phyloP scores from a whole-genome alignment of 2,113 vertebrate genomes.

The Pomatorhinus ruficollis region DNA sequence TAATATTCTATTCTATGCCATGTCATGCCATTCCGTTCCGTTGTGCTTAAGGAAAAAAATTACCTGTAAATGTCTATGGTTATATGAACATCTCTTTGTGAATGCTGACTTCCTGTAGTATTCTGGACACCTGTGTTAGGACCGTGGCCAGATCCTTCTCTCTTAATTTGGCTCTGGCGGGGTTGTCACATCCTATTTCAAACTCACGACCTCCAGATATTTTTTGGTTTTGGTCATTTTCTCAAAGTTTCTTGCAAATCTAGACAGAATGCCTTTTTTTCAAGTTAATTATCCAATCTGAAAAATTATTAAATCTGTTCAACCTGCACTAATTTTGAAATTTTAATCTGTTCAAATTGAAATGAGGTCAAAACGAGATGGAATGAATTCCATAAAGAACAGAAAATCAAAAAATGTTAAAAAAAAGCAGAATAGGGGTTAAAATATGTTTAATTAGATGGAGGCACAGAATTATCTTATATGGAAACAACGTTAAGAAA shows the following conservation, averaged over 20 bases:
- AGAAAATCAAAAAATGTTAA: background rate
- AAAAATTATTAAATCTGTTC: background rate
- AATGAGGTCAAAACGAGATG: background rate
- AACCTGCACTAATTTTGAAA: background rate
- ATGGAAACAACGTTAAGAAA: background rate
- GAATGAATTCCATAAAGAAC: background rate
- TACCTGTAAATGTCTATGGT: background rate
- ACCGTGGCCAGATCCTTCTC: background rate
- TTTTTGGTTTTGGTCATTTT: background rate
- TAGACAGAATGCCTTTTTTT: background rate
- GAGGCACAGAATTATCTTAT: background rate
- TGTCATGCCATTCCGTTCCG: background rate
- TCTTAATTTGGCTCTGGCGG: background rate
- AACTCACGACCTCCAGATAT: background rate
- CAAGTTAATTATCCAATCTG: background rate
- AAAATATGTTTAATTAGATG: background rate
- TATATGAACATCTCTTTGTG: background rate
- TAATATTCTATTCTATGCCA: background rate
- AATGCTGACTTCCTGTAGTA: background rate
- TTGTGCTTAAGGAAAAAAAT: background rate
- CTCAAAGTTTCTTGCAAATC: background rate
- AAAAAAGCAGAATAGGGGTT: background rate
- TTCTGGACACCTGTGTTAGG: background rate
- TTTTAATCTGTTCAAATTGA: background rate
- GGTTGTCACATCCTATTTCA: background rate